These are phyloP conservation scores for Forbesichthys agassizii DNA, from an alignment of 2,113 vertebrate species.

Conservation along the genomic window DNA sequence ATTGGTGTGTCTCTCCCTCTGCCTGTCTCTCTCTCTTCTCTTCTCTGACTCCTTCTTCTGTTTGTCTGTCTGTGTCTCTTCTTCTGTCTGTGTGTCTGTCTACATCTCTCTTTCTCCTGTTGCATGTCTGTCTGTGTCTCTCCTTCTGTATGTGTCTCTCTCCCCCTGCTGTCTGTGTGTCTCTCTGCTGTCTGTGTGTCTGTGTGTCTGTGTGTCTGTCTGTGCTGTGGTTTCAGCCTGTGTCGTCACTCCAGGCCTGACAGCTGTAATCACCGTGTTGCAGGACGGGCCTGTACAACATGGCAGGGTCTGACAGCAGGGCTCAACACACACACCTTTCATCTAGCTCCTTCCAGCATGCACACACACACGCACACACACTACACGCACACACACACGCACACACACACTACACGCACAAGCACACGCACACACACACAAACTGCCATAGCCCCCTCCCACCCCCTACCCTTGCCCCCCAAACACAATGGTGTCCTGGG, in stretches of 20 bases:
- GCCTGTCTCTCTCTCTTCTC: slow-evolving; percentile 53
- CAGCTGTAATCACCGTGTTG: slow-evolving; percentile 74
- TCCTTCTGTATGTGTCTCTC: slow-evolving; percentile 12
- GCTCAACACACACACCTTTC: slow-evolving; percentile 72
- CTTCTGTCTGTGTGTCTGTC: not conserved
- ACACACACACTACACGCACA: not conserved
- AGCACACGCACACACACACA: not conserved
- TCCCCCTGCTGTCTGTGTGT: slow-evolving; percentile 29
- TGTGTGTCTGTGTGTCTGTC: not conserved
- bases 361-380: slow-evolving; percentile 24
- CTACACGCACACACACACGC: slow-evolving; percentile 20
- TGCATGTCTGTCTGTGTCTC: slow-evolving; percentile 59
- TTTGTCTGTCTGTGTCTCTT: slow-evolving; percentile 18
- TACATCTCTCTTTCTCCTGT: slow-evolving; percentile 58
- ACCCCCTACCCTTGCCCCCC: slow-evolving; percentile 22
- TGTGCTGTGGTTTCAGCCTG: slow-evolving; percentile 66
- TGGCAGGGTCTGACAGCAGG: slow-evolving; percentile 73
- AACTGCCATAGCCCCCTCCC: too few species aligned
- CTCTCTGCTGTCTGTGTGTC: slow-evolving; percentile 7
- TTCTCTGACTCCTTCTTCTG: slow-evolving; percentile 12
- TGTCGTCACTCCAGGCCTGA: slow-evolving; percentile 76
- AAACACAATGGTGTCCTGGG: slow-evolving; percentile 35
- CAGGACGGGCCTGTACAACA: slow-evolving; percentile 75
- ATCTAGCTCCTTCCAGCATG: slow-evolving; percentile 50
- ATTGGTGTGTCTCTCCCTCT: slow-evolving; percentile 31